Evolutionary conservation across 2,888 invertebrate species (phyloP).

Genomic region (Caenorhabditis uteleia): DNA sequence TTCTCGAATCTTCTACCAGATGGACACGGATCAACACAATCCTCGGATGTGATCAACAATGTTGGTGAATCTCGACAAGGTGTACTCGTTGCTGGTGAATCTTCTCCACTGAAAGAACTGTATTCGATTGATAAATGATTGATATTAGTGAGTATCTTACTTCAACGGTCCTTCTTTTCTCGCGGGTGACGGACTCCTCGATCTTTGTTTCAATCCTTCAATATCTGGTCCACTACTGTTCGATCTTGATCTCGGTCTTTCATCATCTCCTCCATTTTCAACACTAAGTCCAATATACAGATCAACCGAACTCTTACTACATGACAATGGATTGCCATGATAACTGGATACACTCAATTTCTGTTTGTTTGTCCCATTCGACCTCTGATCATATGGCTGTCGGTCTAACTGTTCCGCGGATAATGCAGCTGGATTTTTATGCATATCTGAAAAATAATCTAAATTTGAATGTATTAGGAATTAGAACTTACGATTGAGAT

Average conservation of each 20-base stretch:
- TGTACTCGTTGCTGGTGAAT: slow-evolving; percentile 10
- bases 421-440: slow-evolving; percentile 46
- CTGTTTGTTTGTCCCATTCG: slow-evolving; percentile 22
- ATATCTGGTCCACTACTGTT: slow-evolving; percentile 56
- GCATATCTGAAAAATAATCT: slow-evolving; percentile 42
- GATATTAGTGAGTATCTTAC: too few relatives aligned
- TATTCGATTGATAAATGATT: too few relatives aligned
- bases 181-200: slow-evolving; percentile 40
- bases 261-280: slow-evolving; percentile 16
- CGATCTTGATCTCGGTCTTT: slow-evolving; percentile 44
- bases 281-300: slow-evolving; percentile 43
- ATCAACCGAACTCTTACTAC: slow-evolving; percentile 53
- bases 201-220: slow-evolving; percentile 30
- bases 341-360: slow-evolving; percentile 52
- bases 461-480: background rate
- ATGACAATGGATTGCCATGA: slow-evolving; percentile 43
- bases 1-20: slow-evolving; percentile 54
- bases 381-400: slow-evolving; percentile 21
- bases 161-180: slow-evolving; percentile 12
- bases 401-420: slow-evolving; percentile 64
- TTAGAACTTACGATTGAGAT: slow-evolving; percentile 47
- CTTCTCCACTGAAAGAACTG: slow-evolving; percentile 4
- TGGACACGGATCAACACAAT: slow-evolving; percentile 27
- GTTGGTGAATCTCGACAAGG: slow-evolving; percentile 38
- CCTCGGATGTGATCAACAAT: slow-evolving; percentile 39